These are phyloP conservation scores for Ceyx melanurus DNA, from an alignment of 2,113 vertebrate species.

Conservation along the genomic window DNA sequence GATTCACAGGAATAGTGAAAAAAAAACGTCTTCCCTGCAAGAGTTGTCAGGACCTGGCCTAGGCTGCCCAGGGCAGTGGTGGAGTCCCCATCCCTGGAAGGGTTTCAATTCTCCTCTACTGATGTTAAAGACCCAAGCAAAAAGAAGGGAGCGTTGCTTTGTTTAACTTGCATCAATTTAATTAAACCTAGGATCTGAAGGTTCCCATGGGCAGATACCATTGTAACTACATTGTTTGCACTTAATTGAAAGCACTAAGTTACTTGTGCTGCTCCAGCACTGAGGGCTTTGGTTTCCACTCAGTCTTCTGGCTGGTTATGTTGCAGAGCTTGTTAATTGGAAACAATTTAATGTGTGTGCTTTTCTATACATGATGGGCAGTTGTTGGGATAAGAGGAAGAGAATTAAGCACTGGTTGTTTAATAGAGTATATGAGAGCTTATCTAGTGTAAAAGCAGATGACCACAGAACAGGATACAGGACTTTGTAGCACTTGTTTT, in stretches of 20 bases:
- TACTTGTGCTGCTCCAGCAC: not conserved
- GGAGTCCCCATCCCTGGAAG: not conserved
- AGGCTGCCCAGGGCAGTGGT: not conserved
- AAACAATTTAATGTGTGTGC: not conserved
- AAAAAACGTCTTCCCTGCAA: not conserved
- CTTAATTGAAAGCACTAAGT: not conserved
- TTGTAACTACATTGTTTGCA: not conserved
- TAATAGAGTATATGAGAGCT: not conserved
- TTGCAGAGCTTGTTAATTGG: not conserved
- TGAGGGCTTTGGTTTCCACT: not conserved
- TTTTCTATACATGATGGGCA: not conserved
- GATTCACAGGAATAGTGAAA: not conserved
- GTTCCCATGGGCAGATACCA: not conserved
- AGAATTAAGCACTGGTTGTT: not conserved
- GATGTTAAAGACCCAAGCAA: not conserved
- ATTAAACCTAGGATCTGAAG: not conserved
- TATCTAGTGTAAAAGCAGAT: not conserved
- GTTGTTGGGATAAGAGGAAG: not conserved
- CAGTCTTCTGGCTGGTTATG: not conserved
- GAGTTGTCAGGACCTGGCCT: not conserved
- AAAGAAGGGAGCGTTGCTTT: not conserved
- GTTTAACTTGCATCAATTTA: conserved; percentile 1
- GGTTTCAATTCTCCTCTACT: not conserved
- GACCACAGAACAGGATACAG: not conserved
- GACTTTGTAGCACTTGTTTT: not conserved